Evolutionary conservation across 2,888 invertebrate species (phyloP).

Genomic region (Clivina fossor): DNA sequence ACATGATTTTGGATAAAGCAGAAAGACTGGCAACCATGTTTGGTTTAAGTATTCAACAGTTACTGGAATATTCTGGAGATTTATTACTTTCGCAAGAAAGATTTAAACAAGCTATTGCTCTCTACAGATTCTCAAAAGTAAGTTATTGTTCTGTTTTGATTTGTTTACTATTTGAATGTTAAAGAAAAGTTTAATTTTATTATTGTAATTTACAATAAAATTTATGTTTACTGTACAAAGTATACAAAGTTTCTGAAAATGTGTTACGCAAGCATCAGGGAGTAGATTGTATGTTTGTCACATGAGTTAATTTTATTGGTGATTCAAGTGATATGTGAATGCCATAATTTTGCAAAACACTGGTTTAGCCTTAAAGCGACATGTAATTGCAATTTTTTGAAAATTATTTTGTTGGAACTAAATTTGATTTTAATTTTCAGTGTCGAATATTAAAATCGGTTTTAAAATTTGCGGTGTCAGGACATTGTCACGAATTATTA

Average conservation of each 20-base stretch:
- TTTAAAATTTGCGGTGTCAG: constrained; percentile 63
- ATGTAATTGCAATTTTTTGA: too few relatives aligned
- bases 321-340: too few relatives aligned
- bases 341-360: too few relatives aligned
- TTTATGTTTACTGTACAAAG: too few relatives aligned
- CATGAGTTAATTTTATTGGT: too few relatives aligned
- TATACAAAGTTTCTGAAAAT: too few relatives aligned
- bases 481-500: constrained; percentile 63
- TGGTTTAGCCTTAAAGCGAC: too few relatives aligned
- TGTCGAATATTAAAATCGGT: constrained; percentile 52
- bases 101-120: constrained; percentile 73
- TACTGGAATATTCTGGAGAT: constrained; percentile 81
- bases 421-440: constrained; percentile 46
- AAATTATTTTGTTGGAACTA: neutral
- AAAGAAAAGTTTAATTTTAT: neutral
- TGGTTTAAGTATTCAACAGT: constrained; percentile 64
- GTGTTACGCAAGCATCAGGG: too few relatives aligned
- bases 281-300: too few relatives aligned
- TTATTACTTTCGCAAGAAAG: constrained; percentile 73
- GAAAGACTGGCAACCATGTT: constrained; percentile 61
- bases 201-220: neutral
- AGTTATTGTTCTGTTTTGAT: too few relatives aligned
- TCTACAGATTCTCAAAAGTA: constrained; percentile 79
- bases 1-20: constrained; percentile 59
- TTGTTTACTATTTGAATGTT: too few relatives aligned